Base-by-base conservation (phyloP, 2,888 invertebrate species). In the Drosophila histrio region DNA sequence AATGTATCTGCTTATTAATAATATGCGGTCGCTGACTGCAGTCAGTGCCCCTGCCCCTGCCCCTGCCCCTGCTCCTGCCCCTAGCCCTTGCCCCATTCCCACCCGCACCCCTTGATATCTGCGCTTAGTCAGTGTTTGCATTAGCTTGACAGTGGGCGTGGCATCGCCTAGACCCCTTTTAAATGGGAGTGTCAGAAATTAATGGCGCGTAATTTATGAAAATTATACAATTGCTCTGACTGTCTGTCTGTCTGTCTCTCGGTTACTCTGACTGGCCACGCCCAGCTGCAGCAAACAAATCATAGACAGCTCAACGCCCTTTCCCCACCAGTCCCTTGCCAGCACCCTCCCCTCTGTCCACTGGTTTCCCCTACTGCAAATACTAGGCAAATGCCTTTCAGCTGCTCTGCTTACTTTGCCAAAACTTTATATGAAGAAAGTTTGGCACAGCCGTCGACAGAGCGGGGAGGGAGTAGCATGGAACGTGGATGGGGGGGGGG, bases 351-450 rank as follows among this genome's bases (percentile, higher is more conserved):
- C 4, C 11, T 2, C 2, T 0, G 1, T 11, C 24, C 7, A n/a
- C 28, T 15, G 1, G 28, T n/a, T 13, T 1, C 1, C n/a, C 21
- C 8, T 11, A 9, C 34, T n/a, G 36, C 21, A 38, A 34, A 36
- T 59, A n/a, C n/a, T n/a, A 73, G 73, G 63, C 69, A 73, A 73
- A 73, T 74, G 73, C 71, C 66, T 61, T 70, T 66, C 83, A 79
- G 74, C 82, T 77, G 63, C 78, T 72, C 68, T 81, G 85, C 80
- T 79, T 85, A 77, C 85, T 85, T 81, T 75, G 79, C 82, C 64
- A 85, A 85, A 84, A 81, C 72, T 82, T 85, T 81, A 82, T 85
- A 81, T 81, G 85, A 81, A 81, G 75, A 81, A 81, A 85, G 85
- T 81, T 81, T 77, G 62, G 62, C 64, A 49, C 79, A 71, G 67